phyloP scores from a whole-genome alignment of 1,140 invertebrate genomes.

The Drosophila nannoptera region DNA sequence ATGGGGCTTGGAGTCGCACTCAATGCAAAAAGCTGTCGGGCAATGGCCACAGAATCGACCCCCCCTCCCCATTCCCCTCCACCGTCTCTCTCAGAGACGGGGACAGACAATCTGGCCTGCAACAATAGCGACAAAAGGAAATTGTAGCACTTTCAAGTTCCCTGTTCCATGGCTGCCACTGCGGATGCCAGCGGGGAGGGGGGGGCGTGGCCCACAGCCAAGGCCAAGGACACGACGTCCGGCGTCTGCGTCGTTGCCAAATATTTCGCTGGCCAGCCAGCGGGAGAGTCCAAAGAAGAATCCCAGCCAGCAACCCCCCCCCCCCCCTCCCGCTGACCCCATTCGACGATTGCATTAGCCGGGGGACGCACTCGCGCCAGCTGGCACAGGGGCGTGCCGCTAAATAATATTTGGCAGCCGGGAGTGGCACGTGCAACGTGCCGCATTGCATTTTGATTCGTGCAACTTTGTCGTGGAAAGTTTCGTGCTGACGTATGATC shows the following conservation, averaged over 20 bases:
- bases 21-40: constrained; percentile 1
- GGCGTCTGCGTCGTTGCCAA: constrained; percentile 34
- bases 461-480: constrained; percentile 25
- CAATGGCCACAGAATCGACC: constrained; percentile 5
- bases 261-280: constrained; percentile 42
- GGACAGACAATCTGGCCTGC: constrained; percentile 39
- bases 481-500: constrained; percentile 54
- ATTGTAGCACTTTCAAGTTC: constrained; percentile 48
- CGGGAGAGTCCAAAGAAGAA: background rate
- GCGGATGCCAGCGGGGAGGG: too few species aligned
- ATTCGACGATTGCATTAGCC: background rate
- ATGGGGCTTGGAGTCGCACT: background rate
- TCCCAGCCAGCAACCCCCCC: too few species aligned
- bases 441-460: constrained; percentile 47
- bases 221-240: constrained; percentile 64
- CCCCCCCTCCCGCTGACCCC: background rate
- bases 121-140: constrained; percentile 36
- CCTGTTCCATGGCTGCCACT: constrained; percentile 13
- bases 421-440: constrained; percentile 53
- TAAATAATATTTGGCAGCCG: constrained; percentile 55
- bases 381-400: constrained; percentile 41
- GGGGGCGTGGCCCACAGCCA: constrained; percentile 21
- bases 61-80: too few species aligned
- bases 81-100: constrained; percentile 45
- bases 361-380: too few species aligned